Conservation (phyloP, 2,113 vertebrate species). For the Todiramphus saurophagus region DNA sequence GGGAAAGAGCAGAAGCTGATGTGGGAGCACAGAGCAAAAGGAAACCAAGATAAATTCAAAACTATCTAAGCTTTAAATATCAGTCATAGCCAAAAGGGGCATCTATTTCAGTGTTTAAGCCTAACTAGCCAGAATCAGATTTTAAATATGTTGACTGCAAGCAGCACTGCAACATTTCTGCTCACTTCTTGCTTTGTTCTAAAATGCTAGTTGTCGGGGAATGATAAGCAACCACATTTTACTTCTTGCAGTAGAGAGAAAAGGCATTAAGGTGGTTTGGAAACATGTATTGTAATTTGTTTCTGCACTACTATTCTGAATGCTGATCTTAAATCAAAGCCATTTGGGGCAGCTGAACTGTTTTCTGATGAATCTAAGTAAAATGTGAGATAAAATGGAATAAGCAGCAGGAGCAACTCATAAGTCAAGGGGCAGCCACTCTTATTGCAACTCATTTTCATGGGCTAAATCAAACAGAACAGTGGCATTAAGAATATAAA, state of each 20-base stretch:
- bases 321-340: constrained; percentile 2
- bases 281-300: not conserved
- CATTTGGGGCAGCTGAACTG: not conserved
- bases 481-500: not conserved
- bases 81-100: not conserved
- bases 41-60: not conserved
- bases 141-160: not conserved
- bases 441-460: not conserved
- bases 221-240: not conserved
- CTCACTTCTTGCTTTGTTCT: not conserved
- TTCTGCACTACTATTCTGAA: not conserved
- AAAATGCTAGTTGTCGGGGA: not conserved
- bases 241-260: not conserved
- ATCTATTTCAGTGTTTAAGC: not conserved
- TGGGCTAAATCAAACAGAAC: not conserved
- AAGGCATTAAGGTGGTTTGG: not conserved
- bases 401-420: not conserved
- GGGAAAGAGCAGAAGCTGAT: not conserved
- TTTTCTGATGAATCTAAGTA: not conserved
- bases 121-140: not conserved
- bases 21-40: not conserved
- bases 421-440: not conserved
- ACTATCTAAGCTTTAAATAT: not conserved
- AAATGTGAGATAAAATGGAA: not conserved
- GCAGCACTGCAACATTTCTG: not conserved